Base-by-base conservation (phyloP, 2,888 invertebrate species). In the Aphelenchoides bicaudatus region DNA sequence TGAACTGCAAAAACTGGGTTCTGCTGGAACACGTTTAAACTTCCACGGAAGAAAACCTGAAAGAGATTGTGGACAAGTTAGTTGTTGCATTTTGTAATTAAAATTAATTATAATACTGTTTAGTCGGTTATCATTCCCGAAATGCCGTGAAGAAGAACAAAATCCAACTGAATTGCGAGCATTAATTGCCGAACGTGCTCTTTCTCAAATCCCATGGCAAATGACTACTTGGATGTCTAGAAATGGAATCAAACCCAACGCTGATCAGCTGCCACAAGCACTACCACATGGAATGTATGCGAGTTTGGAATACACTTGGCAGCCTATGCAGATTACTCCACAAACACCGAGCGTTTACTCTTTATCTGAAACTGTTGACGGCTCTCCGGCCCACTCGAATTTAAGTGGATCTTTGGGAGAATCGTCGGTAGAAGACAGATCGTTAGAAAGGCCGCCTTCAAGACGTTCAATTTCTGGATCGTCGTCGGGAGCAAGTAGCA, bases 41-140 rank as follows among this genome's bases (percentile, higher is more conserved):
- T 72, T 59, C 54, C 72, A 72, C 39, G 72, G 72, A 43, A 25
- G 72, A 25, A 72, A 72, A 46, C 66, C 67, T 23, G 72, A 72
- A 51, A 39, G 72, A 23, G 71, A 72, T 47, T 68, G 62, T 50
- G 59, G 65, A 28, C 68, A 72, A 61, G 69, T 69, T 19, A 43
- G 48, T 52, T 23, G 39, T 21, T 8, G 21, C 16, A 54, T 21
- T 55, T 21, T 3, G 19, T 52, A 21, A 16, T 55, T 2, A 27
- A 16, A 2, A 47, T 16, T 16, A 2, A n/a, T n/a, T n/a, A 2
- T n/a, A n/a, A n/a, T 54, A 3, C 29, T 69, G 68, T 66, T 53
- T 34, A 68, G n/a, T n/a, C n/a, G n/a, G n/a, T n/a, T 66, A 28
- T 70, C 63, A 13, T 25, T 66, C 16, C 50, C 69, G 19, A 25